Percentiles rank a stretch among this genome's conserved stretches.
Conservation (phyloP, 2,888 invertebrate species). For the Magallana nippona region DNA sequence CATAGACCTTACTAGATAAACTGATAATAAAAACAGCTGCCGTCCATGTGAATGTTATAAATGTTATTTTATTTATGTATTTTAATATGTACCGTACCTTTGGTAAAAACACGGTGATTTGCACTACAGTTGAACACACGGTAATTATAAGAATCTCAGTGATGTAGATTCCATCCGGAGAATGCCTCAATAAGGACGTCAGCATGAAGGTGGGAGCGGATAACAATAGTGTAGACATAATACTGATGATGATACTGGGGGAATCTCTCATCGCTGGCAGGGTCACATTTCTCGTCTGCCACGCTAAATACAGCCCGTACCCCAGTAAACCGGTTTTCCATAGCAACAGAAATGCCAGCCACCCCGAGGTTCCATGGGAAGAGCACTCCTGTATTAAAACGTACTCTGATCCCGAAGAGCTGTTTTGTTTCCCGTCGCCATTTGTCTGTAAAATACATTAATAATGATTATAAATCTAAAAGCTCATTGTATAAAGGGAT, state of each 20-base stretch:
- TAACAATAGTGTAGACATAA: constrained; percentile 60
- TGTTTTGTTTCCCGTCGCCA: not conserved
- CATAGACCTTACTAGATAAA: not conserved
- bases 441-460: constrained; percentile 29
- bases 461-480: not conserved
- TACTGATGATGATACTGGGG: constrained; percentile 61
- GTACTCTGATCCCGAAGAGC: not conserved
- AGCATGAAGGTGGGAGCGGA: constrained; percentile 60
- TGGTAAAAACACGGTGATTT: constrained; percentile 67
- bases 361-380: constrained; percentile 59
- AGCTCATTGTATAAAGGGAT: constrained; percentile 24
- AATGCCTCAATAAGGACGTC: constrained; percentile 55
- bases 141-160: constrained; percentile 60
- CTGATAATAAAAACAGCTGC: not conserved
- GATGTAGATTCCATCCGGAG: constrained; percentile 63
- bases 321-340: constrained; percentile 66
- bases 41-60: no score
- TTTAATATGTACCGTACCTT: constrained; percentile 60
- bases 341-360: constrained; percentile 63
- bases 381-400: constrained; percentile 56
- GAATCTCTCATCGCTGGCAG: constrained; percentile 72
- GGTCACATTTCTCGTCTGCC: constrained; percentile 68
- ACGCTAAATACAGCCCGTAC: constrained; percentile 68
- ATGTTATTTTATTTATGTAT: not conserved
- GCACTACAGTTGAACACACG: constrained; percentile 58